phyloP scores from a whole-genome alignment of 1,140 invertebrate genomes.

The Cyphomyrmex costatus region DNA sequence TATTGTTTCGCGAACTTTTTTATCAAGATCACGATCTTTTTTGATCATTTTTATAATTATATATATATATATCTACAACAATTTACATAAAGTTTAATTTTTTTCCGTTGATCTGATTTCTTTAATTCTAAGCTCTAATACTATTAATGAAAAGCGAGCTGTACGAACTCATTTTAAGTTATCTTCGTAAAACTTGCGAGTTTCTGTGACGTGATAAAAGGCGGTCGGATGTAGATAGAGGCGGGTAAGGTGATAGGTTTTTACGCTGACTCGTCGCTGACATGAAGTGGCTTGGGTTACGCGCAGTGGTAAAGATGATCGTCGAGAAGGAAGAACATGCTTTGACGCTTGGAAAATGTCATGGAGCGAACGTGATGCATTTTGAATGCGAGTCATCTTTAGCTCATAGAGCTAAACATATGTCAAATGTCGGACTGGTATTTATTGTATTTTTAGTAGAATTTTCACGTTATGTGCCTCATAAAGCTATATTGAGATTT shows the following conservation, averaged over 20 bases:
- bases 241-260: constrained; percentile 62
- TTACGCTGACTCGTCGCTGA: constrained; percentile 64
- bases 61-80: neutral
- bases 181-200: neutral
- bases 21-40: neutral
- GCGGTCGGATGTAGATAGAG: constrained; percentile 57
- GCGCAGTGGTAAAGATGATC: constrained; percentile 56
- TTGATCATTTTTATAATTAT: neutral
- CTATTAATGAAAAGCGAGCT: neutral
- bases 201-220: constrained; percentile 52
- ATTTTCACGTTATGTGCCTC: neutral
- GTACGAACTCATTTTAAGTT: constrained; percentile 19
- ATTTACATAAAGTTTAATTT: neutral
- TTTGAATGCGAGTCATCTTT: constrained; percentile 39
- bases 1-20: neutral
- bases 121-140: neutral
- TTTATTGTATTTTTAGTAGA: constrained; percentile 9
- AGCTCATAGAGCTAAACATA: constrained; percentile 4
- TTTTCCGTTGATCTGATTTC: neutral
- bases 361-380: constrained; percentile 50
- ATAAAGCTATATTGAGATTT: neutral
- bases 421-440: neutral
- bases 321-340: constrained; percentile 53
- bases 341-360: constrained; percentile 54
- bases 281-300: constrained; percentile 62